Base-by-base conservation (phyloP, 2,113 vertebrate species). In the Hippocampus abdominalis region DNA sequence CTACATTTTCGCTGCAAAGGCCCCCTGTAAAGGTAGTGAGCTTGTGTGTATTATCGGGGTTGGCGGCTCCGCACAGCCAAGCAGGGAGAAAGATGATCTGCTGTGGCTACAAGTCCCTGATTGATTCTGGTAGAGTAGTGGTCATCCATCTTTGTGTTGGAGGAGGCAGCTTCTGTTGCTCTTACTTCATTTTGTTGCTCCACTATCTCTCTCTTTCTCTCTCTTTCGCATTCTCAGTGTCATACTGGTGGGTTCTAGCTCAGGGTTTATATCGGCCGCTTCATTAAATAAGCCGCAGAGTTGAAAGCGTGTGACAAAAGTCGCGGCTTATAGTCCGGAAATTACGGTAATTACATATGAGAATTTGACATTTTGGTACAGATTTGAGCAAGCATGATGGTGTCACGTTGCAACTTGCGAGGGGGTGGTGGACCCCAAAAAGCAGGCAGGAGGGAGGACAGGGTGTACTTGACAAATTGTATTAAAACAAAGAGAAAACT, bases 51-150 rank as follows among this genome's bases (percentile, higher is more conserved):
- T 76, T 73, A 44, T 71, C 11, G 8, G 10, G 42, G 72, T 23
- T 56, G 62, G 40, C 69, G 72, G 68, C 70, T 64, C 72, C 78
- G 73, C 73, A 51, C 13, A 51, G 62, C 13, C 12, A 11, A 70
- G 64, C 72, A 39, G 61, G 70, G 71, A 79, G 86, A 89, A 86
- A 87, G 81, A 89, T 88, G 87, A 89, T 90, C 87, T 85, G 77
- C 77, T 81, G 75, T 78, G 64, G 71, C 79, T 75, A 72, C 6
- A 46, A 81, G 72, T 63, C 69, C 29, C 81, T 80, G 87, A 90
- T 90, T 87, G 89, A 91, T 92, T 81, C 79, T 54, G 16, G 63
- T 46, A 72, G 81, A 76, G 82, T 67, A 59, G 67, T 57, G 73
- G 73, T 84, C 85, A 89, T 91, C 84, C 69, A 84, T 90, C 88